Percentiles rank a stretch among this genome's conserved stretches.
Evolutionary conservation across 2,888 invertebrate species (phyloP).

Genomic region (Orthosia gothica): DNA sequence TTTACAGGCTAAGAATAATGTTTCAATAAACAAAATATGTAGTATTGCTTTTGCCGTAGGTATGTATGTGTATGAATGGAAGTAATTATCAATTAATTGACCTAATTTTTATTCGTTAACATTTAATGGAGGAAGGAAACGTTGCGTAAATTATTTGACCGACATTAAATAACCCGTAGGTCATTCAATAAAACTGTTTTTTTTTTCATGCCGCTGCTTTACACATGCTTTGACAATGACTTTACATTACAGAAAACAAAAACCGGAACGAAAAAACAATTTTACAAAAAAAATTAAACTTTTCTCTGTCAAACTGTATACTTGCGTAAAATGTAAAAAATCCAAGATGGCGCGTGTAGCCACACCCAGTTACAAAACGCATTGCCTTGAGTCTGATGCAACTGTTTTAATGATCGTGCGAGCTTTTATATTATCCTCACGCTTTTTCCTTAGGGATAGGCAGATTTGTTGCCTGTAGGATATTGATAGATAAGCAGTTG

Average conservation of each 20-base stretch:
- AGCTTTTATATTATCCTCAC: conserved; percentile 24
- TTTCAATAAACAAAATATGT: neutral
- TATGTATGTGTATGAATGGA: neutral
- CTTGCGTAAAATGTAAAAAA: conserved; percentile 33
- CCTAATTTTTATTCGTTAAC: conserved; percentile 11
- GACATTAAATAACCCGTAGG: conserved; percentile 4
- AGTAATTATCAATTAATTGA: conserved; percentile 19
- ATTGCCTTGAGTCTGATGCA: conserved; percentile 56
- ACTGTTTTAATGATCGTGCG: conserved; percentile 2
- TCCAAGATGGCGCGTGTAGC: conserved; percentile 46
- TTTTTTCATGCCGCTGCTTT: rapidly evolving
- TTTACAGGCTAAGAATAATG: neutral
- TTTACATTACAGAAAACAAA: too few relatives aligned
- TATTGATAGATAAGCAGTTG: neutral
- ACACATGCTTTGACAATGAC: too few relatives aligned
- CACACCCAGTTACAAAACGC: conserved; percentile 51
- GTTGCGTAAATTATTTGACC: neutral
- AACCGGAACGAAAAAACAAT: too few relatives aligned
- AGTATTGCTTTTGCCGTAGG: neutral
- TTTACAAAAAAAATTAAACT: neutral
- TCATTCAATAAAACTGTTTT: neutral
- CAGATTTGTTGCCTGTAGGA: neutral
- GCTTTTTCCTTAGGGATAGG: neutral
- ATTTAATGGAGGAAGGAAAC: conserved; percentile 17
- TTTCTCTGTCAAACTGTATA: neutral